These are phyloP conservation scores for Diplodus sargus DNA, from an alignment of 2,797 vertebrate species.

Conservation along the genomic window DNA sequence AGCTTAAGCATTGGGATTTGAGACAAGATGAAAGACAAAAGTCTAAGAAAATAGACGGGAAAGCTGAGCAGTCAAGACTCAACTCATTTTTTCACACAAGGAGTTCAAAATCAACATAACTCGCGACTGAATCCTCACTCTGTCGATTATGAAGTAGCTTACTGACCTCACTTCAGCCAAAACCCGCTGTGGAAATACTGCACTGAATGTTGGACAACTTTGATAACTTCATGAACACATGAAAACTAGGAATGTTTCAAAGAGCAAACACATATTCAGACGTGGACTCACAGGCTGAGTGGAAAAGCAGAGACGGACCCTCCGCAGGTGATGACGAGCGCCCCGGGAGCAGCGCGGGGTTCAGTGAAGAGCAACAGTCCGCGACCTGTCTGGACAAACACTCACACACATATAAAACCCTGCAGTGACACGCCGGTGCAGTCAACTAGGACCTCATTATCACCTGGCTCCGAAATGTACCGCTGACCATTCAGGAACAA, in stretches of 20 bases:
- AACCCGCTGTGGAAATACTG: background rate
- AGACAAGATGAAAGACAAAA: too few relatives aligned
- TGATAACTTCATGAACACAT: background rate
- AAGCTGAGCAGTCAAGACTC: too few relatives aligned
- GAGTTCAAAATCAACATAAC: too few relatives aligned
- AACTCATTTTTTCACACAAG: too few relatives aligned
- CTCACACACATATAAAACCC: conserved; percentile 27
- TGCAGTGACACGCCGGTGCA: conserved; percentile 43
- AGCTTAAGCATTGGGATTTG: too few relatives aligned
- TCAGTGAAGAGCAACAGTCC: conserved; percentile 59
- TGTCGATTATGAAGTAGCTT: too few relatives aligned
- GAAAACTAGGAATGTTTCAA: background rate
- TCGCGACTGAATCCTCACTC: too few relatives aligned
- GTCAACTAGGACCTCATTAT: conserved; percentile 69
- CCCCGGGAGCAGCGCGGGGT: conserved; percentile 38
- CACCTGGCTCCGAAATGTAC: conserved; percentile 62
- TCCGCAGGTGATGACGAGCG: conserved; percentile 59
- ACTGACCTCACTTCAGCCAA: background rate
- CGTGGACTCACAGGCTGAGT: conserved; percentile 7
- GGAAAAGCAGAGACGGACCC: conserved; percentile 24
- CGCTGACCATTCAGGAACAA: conserved; percentile 47
- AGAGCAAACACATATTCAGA: conserved; percentile 5
- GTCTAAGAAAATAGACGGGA: too few relatives aligned
- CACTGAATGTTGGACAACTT: background rate
- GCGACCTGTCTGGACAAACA: conserved; percentile 66